phyloP scores from a whole-genome alignment of 1,140 invertebrate genomes.

The Drosophila jambulina region DNA sequence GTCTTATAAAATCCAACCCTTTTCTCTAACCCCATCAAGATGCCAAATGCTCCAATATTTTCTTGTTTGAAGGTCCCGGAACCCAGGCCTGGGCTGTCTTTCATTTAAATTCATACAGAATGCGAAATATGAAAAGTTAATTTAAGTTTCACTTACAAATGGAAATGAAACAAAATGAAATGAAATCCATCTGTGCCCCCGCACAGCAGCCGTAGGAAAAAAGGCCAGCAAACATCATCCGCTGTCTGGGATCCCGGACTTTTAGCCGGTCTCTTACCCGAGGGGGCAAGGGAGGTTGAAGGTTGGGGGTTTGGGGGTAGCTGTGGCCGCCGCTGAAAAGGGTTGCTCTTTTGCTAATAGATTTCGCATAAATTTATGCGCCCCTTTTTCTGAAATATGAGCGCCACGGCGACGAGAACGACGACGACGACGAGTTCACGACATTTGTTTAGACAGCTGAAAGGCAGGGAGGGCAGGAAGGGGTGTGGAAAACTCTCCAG shows the following conservation, averaged over 20 bases:
- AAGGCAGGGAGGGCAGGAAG: not conserved
- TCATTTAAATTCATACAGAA: constrained; percentile 77
- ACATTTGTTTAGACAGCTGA: constrained; percentile 77
- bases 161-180: constrained; percentile 79
- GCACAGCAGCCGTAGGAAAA: constrained; percentile 24
- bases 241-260: constrained; percentile 46
- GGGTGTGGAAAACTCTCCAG: not conserved
- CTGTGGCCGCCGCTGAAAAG: constrained; percentile 59
- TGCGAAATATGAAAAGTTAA: constrained; percentile 79
- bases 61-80: not conserved
- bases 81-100: constrained; percentile 15
- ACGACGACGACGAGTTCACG: constrained; percentile 66
- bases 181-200: constrained; percentile 62
- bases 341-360: constrained; percentile 74
- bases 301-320: not conserved
- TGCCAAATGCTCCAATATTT: constrained; percentile 3
- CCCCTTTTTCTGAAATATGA: constrained; percentile 81
- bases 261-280: constrained; percentile 23
- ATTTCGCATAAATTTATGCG: constrained; percentile 82
- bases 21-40: constrained; percentile 8
- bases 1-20: constrained; percentile 13
- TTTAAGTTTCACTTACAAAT: constrained; percentile 82
- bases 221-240: constrained; percentile 65
- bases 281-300: not conserved
- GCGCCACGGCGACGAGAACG: constrained; percentile 40